Base-by-base conservation (phyloP, 2,797 vertebrate species). In the Galago senegalensis region DNA sequence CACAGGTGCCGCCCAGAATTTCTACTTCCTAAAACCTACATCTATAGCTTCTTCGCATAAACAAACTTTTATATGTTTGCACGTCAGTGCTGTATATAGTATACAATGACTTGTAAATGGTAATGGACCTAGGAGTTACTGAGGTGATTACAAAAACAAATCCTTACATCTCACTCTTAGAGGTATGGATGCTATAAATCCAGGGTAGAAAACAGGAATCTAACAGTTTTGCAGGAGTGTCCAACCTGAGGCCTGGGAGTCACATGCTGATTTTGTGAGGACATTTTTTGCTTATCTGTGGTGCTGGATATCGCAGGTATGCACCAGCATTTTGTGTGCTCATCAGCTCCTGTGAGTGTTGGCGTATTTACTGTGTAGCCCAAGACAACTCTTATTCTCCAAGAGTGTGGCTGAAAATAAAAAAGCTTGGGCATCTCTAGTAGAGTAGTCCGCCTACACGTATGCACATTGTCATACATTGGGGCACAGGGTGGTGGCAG, bases 51-150 rank as follows among this genome's bases (percentile, higher is more conserved):
- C 69, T 67, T 88, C 56, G 29, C 49, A 53, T 69, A 58, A 53
- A 46, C 13, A 73, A 63, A 61, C 23, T 53, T 34, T 16, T 14
- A 7, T 34, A 31, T 27, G 11, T 27, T 79, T 73, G 7, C 29
- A 14, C 58, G 16, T 73, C 31, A 81, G 12, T 17, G 27, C 1
- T 75, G 1, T 5, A 12, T 29, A 29, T 7, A 77, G 4, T 23
- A 25, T 40, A 43, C 61, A 72, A 7, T 53, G 56, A 83, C 80
- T 91, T 46, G 79, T 56, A 53, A 61, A 37, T 69, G 20, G 12
- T 80, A 40, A 82, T 14, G 20, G 29, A 88, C 16, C 77, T 34
- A 63, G 37, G 13, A 79, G 56, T 79, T 60, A 95, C 3, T 84
- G 1, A 10, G 23, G 34, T n/a, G 12, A 25, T 77, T 67, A 17